Evolutionary conservation across 2,113 vertebrate genomes (phyloP), one percentile per base, ranked within the genome.

Genomic region (Nesogale talazaci): DNA sequence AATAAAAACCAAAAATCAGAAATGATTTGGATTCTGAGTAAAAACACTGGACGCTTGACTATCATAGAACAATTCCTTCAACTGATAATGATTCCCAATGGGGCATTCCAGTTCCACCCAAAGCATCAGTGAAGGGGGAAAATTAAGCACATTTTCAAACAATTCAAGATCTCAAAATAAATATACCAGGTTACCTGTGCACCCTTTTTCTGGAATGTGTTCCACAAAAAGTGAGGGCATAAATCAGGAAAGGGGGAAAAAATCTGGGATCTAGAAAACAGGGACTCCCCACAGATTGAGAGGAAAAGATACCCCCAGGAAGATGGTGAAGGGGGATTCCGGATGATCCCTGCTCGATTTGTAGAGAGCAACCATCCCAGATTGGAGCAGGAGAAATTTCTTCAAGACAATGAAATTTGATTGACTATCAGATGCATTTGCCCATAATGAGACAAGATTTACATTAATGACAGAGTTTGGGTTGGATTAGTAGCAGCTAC

Each of bases 81-180:
- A 93, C 86, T 42, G 23, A 36, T 69, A 89, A 89, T 61, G 36
- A 89, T 31, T 93, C 93, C 69, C 46, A 78, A 72, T 23, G 7
- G 27, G 74, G 52, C 85, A 85, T 77, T 82, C 36, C 52, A 79
- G 89, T 86, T 89, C 36, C 11, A 67, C n/a, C 57, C 76, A 89
- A 82, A 85, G 27, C 34, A 56, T 8, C 82, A 86, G 78, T 74
- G 74, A 67, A 40, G 22, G 79, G 14, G n/a, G 15, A 91, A 86
- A 56, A 81, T 6, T 42, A 70, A 94, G 83, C 34, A 56, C 46
- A 92, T 76, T 93, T 91, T 86, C 56, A 94, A 81, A 52, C n/a
- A 93, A 82, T 59, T 70, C 8, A 88, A 96, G 77, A 83, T 61
- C 70, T 88, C 72, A 86, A 89, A 91, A 93, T 84, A 81, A 86